A percentile compares a stretch with the other conserved stretches of the same genome.
These are phyloP conservation scores for Aix galericulata DNA, from an alignment of 2,113 vertebrate species.

Conservation along the genomic window DNA sequence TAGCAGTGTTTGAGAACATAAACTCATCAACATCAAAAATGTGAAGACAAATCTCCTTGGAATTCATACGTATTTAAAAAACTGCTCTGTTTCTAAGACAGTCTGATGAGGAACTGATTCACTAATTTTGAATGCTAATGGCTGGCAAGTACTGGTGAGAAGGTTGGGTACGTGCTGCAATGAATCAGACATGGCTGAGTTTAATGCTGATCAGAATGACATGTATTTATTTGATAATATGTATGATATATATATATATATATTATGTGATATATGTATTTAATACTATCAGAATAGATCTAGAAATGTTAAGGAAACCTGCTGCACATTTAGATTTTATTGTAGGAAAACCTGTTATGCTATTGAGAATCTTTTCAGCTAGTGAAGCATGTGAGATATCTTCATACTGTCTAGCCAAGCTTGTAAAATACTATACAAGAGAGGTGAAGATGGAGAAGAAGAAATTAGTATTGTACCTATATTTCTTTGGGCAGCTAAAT, in stretches of 20 bases:
- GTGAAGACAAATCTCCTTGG: neutral
- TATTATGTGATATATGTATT: neutral
- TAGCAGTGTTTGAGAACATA: neutral
- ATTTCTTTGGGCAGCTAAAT: neutral
- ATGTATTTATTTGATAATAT: neutral
- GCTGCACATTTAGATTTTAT: neutral
- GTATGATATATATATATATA: neutral
- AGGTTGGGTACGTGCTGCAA: neutral
- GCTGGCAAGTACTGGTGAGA: neutral
- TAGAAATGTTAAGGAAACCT: neutral
- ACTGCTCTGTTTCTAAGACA: neutral
- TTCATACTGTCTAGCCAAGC: neutral
- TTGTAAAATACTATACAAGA: neutral
- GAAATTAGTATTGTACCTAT: neutral
- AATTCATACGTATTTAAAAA: neutral
- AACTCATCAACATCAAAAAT: neutral
- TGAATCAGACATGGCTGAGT: neutral
- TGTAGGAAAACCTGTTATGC: neutral
- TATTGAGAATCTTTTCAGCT: neutral
- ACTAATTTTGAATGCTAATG: neutral
- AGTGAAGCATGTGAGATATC: neutral
- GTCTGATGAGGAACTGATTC: neutral
- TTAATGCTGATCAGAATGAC: neutral
- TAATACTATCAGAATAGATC: neutral
- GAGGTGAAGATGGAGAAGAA: neutral